Evolutionary conservation across 2,888 invertebrate species (phyloP), one percentile per base, ranked within the genome.

Genomic region (Cinara cedri): DNA sequence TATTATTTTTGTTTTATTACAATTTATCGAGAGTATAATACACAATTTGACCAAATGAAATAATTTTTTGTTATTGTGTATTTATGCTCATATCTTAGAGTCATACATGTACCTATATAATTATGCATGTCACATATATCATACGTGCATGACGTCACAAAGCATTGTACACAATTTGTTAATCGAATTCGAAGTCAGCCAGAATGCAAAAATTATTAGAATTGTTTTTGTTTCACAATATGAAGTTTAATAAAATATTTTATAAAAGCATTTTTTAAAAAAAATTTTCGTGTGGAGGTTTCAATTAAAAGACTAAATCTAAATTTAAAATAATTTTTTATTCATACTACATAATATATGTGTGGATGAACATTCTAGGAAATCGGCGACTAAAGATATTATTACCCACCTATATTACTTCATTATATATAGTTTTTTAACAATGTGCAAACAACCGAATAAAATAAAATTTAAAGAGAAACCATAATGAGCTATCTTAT

Each of bases 91-190:
- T 51, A 51, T 63, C 10, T n/a, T 21, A 21, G 34, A 21, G 34
- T 24, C 42, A 42, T 63, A n/a, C 24, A 60, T 49, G 19, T 71
- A 54, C 16, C 3, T 34, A 34, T 6, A 51, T 74, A 63, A 42
- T 42, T 63, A 76, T 78, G 74, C 78, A 9, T 70, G 68, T 70
- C 66, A 70, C 78, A 70, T 60, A 51, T n/a, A 11, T 21, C 21
- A 60, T 57, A 70, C 70, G 78, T 78, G 70, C 34, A 34, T 78
- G 78, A 78, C 78, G 78, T 76, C 78, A 78, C 13, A 51, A 42
- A 78, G 60, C 49, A 62, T 78, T 51, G 78, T 49, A 51, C 42
- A 57, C 21, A 34, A 62, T 66, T 76, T 34, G 34, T 24, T 24
- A 57, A 76, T 57, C 66, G 19, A 76, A 54, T 44, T 66, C 24